Conservation (phyloP, 2,888 invertebrate genomes). For the Clunio marinus region DNA sequence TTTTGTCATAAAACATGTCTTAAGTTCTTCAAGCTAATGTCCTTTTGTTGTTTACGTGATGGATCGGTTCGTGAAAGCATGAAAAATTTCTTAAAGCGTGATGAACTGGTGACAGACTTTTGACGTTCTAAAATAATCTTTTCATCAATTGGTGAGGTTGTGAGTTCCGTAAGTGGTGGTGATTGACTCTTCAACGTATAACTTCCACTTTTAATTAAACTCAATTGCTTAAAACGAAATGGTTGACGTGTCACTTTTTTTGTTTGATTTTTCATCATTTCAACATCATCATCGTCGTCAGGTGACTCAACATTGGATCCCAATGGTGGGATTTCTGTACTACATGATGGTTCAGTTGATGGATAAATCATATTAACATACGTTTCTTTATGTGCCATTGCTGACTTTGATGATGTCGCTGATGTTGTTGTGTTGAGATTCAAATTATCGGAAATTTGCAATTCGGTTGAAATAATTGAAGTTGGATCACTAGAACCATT, state of each 20-base stretch:
- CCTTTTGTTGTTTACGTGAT: constrained; percentile 25
- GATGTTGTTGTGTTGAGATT: constrained; percentile 35
- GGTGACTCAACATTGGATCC: constrained; percentile 19
- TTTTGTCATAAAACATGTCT: constrained; percentile 52
- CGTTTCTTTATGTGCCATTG: constrained; percentile 26
- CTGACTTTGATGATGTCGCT: constrained; percentile 2
- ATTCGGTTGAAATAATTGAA: constrained; percentile 9
- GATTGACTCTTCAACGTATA: constrained; percentile 9
- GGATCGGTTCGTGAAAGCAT: constrained; percentile 28
- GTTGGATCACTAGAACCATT: constrained; percentile 1
- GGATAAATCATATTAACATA: constrained; percentile 32
- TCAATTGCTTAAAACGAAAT: constrained; percentile 34
- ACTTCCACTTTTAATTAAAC: constrained; percentile 22
- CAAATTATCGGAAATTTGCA: constrained; percentile 30
- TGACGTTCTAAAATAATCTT: constrained; percentile 14
- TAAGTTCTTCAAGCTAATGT: constrained; percentile 32
- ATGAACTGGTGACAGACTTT: constrained; percentile 22
- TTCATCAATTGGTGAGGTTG: constrained; percentile 16
- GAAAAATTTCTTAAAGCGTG: constrained; percentile 31
- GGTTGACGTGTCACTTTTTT: constrained; percentile 18
- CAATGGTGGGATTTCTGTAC: not conserved
- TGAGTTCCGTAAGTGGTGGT: constrained; percentile 5
- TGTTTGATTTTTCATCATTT: constrained; percentile 26
- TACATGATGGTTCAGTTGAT: not conserved
- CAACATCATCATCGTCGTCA: constrained; percentile 29